Conservation (phyloP, 2,113 vertebrate genomes). For the Etia nguti region DNA sequence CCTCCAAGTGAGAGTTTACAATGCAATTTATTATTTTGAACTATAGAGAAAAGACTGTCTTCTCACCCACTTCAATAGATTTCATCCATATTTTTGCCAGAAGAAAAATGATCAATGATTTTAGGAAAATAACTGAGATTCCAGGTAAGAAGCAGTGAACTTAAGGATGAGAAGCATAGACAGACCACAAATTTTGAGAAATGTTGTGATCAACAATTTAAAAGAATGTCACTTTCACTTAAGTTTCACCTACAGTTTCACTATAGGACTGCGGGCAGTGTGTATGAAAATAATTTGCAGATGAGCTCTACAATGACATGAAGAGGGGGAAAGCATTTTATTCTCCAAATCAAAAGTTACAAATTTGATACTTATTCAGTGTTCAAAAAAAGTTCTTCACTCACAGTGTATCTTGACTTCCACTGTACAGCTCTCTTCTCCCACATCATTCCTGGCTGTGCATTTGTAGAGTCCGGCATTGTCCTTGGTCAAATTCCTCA, state of each 20-base stretch:
- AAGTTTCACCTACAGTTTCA: neutral
- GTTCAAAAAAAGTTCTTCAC: slow-evolving; percentile 36
- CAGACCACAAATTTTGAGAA: neutral
- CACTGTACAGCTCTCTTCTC: slow-evolving; percentile 81
- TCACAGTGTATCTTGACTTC: slow-evolving; percentile 85
- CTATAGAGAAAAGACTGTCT: neutral
- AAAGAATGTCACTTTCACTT: neutral
- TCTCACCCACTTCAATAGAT: neutral
- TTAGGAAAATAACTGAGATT: neutral
- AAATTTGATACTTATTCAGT: neutral
- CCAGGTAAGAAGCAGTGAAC: neutral
- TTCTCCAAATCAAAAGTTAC: neutral
- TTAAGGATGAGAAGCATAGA: neutral
- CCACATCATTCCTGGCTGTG: slow-evolving; percentile 84
- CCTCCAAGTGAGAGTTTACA: neutral
- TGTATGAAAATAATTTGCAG: neutral
- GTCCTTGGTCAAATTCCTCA: slow-evolving; percentile 81
- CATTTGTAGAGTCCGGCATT: slow-evolving; percentile 84
- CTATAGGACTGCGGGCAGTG: neutral
- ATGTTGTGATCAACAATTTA: neutral
- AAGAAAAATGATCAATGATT: neutral
- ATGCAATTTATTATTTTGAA: neutral
- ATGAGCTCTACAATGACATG: neutral
- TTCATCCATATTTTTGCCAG: neutral
- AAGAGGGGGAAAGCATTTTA: neutral